Conservation (phyloP, 35 echinoderm and acorn worm species). For the Ophioderma brevispina region DNA sequence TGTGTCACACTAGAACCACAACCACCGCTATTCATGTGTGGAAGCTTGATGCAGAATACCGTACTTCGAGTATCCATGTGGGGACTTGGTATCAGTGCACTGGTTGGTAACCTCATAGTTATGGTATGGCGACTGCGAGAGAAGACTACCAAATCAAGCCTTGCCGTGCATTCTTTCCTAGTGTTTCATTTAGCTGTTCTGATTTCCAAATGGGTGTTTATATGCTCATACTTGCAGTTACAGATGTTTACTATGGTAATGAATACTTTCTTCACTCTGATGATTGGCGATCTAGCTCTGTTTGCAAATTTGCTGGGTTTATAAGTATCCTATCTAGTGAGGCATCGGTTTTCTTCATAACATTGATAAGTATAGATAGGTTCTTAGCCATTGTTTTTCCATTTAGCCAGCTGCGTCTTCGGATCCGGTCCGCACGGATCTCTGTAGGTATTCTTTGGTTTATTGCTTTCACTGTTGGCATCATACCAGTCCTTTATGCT, state of each 20-base stretch:
- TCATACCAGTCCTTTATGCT: slow-evolving; percentile 40
- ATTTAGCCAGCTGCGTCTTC: slow-evolving; percentile 35
- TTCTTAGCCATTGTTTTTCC: slow-evolving; percentile 55
- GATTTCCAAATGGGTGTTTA: slow-evolving; percentile 80
- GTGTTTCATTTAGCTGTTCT: slow-evolving; percentile 63
- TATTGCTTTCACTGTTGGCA: slow-evolving; percentile 33
- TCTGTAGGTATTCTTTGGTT: slow-evolving; percentile 34
- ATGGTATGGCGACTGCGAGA: slow-evolving; percentile 61
- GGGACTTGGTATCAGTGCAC: slow-evolving; percentile 69
- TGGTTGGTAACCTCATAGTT: slow-evolving; percentile 73
- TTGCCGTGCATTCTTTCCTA: slow-evolving; percentile 63
- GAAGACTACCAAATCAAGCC: slow-evolving; percentile 12
- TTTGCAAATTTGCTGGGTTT: slow-evolving; percentile 72
- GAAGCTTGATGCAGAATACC: slow-evolving; percentile 62
- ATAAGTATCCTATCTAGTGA: slow-evolving; percentile 71
- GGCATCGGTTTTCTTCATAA: slow-evolving; percentile 70
- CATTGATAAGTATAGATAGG: slow-evolving; percentile 73
- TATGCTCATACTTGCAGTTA: slow-evolving; percentile 67
- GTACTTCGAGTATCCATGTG: slow-evolving; percentile 68
- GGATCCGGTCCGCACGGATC: slow-evolving; percentile 14
- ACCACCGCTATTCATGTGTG: slow-evolving; percentile 44
- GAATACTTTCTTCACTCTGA: slow-evolving; percentile 50
- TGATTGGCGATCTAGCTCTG: slow-evolving; percentile 52
- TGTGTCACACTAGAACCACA: slow-evolving; percentile 19
- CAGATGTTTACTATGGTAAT: slow-evolving; percentile 54